Percentiles rank a stretch among this genome's conserved stretches.
Evolutionary conservation across 1,140 invertebrate species (phyloP).

Genomic region (Diorhabda sublineata): DNA sequence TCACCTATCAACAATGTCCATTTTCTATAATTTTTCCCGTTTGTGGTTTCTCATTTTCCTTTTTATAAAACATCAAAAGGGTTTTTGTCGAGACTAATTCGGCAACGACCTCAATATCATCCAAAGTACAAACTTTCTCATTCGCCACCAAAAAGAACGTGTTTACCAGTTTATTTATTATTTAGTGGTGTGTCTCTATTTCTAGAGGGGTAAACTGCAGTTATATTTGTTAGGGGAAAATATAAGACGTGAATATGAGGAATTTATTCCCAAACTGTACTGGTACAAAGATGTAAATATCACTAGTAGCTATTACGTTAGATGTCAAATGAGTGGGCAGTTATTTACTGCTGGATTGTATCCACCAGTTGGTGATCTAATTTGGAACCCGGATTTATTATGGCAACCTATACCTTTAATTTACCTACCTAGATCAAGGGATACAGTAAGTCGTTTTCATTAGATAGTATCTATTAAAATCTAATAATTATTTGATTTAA

Average conservation of each 20-base stretch:
- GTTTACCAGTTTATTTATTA: too few species aligned
- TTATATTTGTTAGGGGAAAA: constrained; percentile 73
- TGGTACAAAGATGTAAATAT: constrained; percentile 62
- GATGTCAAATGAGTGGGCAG: constrained; percentile 84
- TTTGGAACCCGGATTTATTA: constrained; percentile 65
- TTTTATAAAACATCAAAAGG: too few species aligned
- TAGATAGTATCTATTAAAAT: too few species aligned
- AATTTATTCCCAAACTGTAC: constrained; percentile 62
- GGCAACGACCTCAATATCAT: too few species aligned
- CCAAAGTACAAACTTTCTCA: too few species aligned
- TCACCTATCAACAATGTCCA: too few species aligned
- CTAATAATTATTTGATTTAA: not conserved
- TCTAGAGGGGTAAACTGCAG: constrained; percentile 72
- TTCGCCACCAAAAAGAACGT: too few species aligned
- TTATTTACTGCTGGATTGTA: constrained; percentile 78
- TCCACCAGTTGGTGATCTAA: constrained; percentile 64
- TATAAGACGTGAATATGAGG: constrained; percentile 64
- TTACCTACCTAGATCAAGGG: constrained; percentile 54
- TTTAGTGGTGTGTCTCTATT: not conserved
- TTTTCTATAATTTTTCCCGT: too few species aligned
- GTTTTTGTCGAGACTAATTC: too few species aligned
- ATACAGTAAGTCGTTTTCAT: constrained; percentile 31
- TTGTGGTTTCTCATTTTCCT: too few species aligned
- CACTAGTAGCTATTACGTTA: constrained; percentile 73
- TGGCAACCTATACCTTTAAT: constrained; percentile 90